Percentiles rank a stretch among this genome's conserved stretches.
Evolutionary conservation across 2,888 invertebrate genomes (phyloP).

Genomic region (Cheilosia pagana): DNA sequence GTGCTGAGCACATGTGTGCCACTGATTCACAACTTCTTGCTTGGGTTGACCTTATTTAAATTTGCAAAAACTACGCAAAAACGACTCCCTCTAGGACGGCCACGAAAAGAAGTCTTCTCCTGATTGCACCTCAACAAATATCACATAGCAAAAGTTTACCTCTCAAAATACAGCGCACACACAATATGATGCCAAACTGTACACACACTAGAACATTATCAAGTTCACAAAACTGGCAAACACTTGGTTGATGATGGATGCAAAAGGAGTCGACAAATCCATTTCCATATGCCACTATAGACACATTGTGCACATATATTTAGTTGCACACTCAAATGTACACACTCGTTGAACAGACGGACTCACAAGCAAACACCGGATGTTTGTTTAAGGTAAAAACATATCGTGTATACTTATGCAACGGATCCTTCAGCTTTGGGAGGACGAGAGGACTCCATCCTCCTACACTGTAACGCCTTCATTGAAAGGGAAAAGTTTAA

Average conservation of each 20-base stretch:
- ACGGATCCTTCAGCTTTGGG: constrained; percentile 45
- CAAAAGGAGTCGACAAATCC: constrained; percentile 53
- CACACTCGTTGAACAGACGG: constrained; percentile 51
- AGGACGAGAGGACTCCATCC: constrained; percentile 41
- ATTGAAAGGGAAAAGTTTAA: constrained; percentile 73
- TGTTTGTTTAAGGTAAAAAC: constrained; percentile 74
- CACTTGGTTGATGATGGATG: constrained; percentile 60
- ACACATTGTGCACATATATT: not conserved
- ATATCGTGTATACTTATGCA: constrained; percentile 70
- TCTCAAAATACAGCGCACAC: not conserved
- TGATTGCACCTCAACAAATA: constrained; percentile 3
- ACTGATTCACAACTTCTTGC: no score
- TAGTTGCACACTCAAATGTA: constrained; percentile 16
- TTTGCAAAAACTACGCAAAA: no score
- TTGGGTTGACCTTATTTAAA: no score
- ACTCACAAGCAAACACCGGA: constrained; percentile 65
- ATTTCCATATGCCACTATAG: constrained; percentile 60
- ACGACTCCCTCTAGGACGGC: no score
- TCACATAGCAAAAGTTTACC: not conserved
- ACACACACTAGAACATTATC: constrained; percentile 7
- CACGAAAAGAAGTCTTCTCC: no score
- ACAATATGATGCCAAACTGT: no score
- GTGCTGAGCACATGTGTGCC: no score
- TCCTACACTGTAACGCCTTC: constrained; percentile 20
- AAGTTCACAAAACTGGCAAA: constrained; percentile 47